Percentiles rank a stretch among this genome's conserved stretches.
These are phyloP conservation scores for Castor canadensis DNA, from an alignment of 2,113 vertebrate genomes.

Conservation along the genomic window DNA sequence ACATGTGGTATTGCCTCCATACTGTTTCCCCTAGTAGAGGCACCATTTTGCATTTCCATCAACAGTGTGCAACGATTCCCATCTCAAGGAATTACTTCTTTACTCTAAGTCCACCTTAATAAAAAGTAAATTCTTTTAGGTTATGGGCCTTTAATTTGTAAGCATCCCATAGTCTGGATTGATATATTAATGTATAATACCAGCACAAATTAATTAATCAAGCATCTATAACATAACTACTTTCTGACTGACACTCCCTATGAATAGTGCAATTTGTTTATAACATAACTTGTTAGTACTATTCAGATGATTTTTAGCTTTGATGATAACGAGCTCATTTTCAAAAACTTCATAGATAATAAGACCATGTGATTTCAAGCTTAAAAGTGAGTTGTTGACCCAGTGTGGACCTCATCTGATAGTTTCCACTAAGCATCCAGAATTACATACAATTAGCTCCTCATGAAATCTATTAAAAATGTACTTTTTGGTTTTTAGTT, in stretches of 20 bases:
- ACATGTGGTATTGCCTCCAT: background rate
- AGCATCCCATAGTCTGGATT: conserved; percentile 1
- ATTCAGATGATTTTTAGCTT: conserved; percentile 32
- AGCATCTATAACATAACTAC: background rate
- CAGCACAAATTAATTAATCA: conserved; percentile 3
- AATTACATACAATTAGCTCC: conserved; percentile 29
- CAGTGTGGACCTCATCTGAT: conserved; percentile 5
- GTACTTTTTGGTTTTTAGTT: background rate
- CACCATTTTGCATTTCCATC: background rate
- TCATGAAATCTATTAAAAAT: background rate
- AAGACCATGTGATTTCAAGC: conserved; percentile 23
- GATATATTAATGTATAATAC: conserved; percentile 11
- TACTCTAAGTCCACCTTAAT: background rate
- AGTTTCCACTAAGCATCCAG: conserved; percentile 17
- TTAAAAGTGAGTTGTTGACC: conserved; percentile 58
- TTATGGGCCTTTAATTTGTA: background rate
- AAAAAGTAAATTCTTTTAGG: background rate
- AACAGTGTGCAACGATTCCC: background rate
- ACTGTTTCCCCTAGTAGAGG: background rate
- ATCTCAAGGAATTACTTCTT: background rate
- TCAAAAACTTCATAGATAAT: conserved; percentile 23
- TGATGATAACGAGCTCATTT: conserved; percentile 51
- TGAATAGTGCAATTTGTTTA: background rate
- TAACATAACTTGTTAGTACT: background rate
- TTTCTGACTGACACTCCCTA: conserved; percentile 27